Evolutionary conservation across 2,797 vertebrate species (phyloP).

Genomic region (Merluccius polli): DNA sequence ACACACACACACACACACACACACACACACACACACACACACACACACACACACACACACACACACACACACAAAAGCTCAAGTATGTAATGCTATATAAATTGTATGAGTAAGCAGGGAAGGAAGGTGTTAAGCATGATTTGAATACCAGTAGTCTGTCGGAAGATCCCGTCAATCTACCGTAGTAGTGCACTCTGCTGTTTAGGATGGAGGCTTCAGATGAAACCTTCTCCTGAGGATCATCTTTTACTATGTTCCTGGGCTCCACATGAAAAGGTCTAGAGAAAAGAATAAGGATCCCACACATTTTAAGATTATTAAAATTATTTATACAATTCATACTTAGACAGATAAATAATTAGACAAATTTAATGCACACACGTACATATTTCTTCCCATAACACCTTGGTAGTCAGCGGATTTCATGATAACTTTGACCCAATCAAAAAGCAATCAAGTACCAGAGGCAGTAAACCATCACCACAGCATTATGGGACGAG

Average conservation of each 20-base stretch:
- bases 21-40: no score
- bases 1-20: no score
- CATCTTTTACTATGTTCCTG: slow-evolving; percentile 78
- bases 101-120: background rate
- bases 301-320: background rate
- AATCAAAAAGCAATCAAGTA: no score
- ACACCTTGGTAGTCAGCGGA: no score
- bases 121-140: background rate
- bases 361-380: no score
- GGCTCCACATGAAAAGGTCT: slow-evolving; percentile 94
- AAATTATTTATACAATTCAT: background rate
- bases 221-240: slow-evolving; percentile 76
- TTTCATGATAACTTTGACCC: no score
- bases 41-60: no score
- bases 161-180: slow-evolving; percentile 79
- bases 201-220: slow-evolving; percentile 88
- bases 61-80: no score
- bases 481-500: no score
- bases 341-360: no score
- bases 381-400: no score
- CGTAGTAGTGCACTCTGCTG: slow-evolving; percentile 92
- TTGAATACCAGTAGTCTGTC: slow-evolving; percentile 82
- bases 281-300: slow-evolving; percentile 15
- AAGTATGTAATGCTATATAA: background rate
- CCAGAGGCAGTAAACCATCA: no score